A percentile compares a stretch with the other conserved stretches of the same genome.
Conservation (phyloP, 2,113 vertebrate genomes). For the Natator depressus region DNA sequence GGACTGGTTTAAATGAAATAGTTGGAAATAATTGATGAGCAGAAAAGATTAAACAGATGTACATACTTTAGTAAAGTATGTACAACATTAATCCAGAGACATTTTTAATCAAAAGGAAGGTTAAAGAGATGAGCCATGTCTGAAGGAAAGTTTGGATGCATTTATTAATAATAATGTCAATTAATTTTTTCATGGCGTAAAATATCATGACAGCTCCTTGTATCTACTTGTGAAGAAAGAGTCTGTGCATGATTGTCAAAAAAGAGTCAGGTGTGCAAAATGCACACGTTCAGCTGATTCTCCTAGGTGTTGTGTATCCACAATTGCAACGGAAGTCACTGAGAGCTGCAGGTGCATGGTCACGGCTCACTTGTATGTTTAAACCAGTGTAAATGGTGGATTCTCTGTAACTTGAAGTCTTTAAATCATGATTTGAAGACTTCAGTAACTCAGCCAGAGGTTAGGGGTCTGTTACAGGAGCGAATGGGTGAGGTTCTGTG, state of each 20-base stretch:
- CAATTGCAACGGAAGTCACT: neutral
- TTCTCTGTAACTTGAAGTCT: neutral
- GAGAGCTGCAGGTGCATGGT: neutral
- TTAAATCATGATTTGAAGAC: neutral
- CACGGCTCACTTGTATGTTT: neutral
- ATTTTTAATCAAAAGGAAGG: neutral
- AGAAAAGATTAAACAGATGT: neutral
- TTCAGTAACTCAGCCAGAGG: neutral
- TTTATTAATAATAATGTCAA: neutral
- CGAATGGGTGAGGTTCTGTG: neutral
- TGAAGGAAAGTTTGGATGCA: neutral
- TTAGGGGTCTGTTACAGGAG: neutral
- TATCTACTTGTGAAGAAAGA: neutral
- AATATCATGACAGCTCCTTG: neutral
- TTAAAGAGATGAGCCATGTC: neutral
- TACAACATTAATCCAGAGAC: neutral
- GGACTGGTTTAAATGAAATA: neutral
- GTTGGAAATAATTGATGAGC: neutral
- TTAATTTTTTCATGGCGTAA: neutral
- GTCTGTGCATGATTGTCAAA: neutral
- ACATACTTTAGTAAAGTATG: neutral
- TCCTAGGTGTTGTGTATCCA: neutral
- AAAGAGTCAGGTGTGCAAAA: neutral
- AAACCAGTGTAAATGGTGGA: neutral
- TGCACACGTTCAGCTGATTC: neutral